These are phyloP conservation scores for Maccullochella peelii DNA, from an alignment of 2,113 vertebrate genomes.

Conservation along the genomic window DNA sequence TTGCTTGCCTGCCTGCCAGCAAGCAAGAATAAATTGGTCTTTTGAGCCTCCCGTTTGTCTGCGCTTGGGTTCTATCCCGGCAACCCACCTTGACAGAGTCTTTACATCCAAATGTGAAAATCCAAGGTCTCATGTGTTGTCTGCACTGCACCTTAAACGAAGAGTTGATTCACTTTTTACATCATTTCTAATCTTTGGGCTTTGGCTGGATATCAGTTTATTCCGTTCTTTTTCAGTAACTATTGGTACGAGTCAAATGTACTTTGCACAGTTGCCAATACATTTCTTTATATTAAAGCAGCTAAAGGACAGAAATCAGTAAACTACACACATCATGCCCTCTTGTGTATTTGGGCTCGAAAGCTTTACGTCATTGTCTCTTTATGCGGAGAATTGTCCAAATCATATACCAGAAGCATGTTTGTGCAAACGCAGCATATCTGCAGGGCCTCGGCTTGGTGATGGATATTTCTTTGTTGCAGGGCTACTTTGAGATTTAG, in stretches of 20 bases:
- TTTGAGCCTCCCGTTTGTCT: too few species aligned
- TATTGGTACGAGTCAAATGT: not conserved
- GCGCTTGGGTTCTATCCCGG: too few species aligned
- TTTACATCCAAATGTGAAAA: not conserved
- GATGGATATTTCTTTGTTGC: constrained; percentile 2
- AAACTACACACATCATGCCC: not conserved
- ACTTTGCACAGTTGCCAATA: not conserved
- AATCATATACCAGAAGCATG: not conserved
- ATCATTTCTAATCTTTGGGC: too few species aligned
- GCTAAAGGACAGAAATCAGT: not conserved
- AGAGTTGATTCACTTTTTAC: too few species aligned
- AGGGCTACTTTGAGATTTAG: constrained; percentile 10
- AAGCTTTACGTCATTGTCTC: not conserved
- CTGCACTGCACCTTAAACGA: not conserved
- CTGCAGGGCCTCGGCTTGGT: not conserved
- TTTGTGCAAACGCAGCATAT: constrained; percentile 24
- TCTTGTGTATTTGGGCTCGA: not conserved
- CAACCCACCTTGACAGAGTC: too few species aligned
- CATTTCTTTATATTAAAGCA: not conserved
- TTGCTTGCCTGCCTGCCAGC: too few species aligned
- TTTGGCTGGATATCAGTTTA: too few species aligned
- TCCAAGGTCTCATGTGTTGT: not conserved
- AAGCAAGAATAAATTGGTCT: too few species aligned
- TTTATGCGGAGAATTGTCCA: not conserved
- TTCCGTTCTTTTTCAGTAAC: too few species aligned